Base-by-base conservation (phyloP, 92 coral and sea anemone genomes). In the Desmophyllum pertusum region DNA sequence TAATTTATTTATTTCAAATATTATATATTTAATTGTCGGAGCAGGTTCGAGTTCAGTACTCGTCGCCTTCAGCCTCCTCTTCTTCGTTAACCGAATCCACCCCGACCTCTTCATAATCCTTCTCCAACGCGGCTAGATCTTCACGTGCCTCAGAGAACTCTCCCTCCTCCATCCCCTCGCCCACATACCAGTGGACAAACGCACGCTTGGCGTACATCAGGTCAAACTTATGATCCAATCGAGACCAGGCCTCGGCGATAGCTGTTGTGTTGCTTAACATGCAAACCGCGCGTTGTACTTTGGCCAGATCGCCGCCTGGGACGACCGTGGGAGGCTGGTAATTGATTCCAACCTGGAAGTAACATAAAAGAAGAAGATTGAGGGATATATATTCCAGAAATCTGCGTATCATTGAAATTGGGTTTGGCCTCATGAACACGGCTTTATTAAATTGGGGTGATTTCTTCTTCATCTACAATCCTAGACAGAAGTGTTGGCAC, bases 131-230 rank as follows among this genome's bases (percentile, higher is more conserved):
- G 14, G 94, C 94, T 40, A 91, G 79, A 84, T 91, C 94, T 75
- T 91, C 94, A 25, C 94, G 94, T 9, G 95, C 95, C 64, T 91
- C 95, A 13, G 92, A 85, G 86, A 91, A 91, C 79, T 91, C 94
- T 76, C 94, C 94, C 64, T 91, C 94, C 70, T 91, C 94, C 94
- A 91, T 91, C 9, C 94, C 93, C 64, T 90, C 93, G n/a, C 93
- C 93, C 48, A 90, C 93, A 68, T 90, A 90, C 93, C 93, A 90
- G 57, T 90, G 93, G 25, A 90, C 93, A 77, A 90, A 90, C n/a
- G 93, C 93, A 46, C 93, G 91, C 83, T 88, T 88, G 67, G 88
- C 91, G 62, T 88, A 83, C 88, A 83, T 83, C 59, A 81, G 63
- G 37, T 89, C 93, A 81, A 86, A 89, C 71, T 89, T 89, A 42